Percentiles rank a stretch among this genome's conserved stretches.
These are phyloP conservation scores for Drosophila lacteicornis DNA, from an alignment of 1,140 invertebrate genomes.

Conservation along the genomic window DNA sequence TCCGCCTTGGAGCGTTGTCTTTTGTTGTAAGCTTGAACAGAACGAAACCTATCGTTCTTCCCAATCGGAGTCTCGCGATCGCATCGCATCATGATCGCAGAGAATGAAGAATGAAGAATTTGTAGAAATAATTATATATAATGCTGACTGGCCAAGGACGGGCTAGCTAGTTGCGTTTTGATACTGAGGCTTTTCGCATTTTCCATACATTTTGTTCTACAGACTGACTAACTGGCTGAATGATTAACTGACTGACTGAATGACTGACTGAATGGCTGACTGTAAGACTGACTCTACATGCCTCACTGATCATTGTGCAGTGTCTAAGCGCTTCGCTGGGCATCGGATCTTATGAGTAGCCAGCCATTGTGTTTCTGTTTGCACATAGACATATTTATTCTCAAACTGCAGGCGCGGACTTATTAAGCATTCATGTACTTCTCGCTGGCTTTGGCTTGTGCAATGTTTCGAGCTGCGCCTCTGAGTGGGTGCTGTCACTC, in stretches of 20 bases:
- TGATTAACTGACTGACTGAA: slow-evolving; percentile 10
- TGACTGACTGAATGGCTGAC: slow-evolving; percentile 33
- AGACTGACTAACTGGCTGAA: slow-evolving; percentile 21
- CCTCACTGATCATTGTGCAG: slow-evolving; percentile 72
- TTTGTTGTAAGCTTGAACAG: not conserved
- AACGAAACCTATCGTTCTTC: slow-evolving; percentile 21
- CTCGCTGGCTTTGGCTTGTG: slow-evolving; percentile 38
- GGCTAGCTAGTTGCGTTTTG: slow-evolving; percentile 71
- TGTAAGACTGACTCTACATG: slow-evolving; percentile 44
- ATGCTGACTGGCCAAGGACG: slow-evolving; percentile 72
- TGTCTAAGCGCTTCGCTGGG: slow-evolving; percentile 58
- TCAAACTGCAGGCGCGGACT: slow-evolving; percentile 17
- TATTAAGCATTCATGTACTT: slow-evolving; percentile 37
- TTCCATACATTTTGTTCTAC: slow-evolving; percentile 57
- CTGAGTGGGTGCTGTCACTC: slow-evolving; percentile 55
- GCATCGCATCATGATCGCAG: slow-evolving; percentile 32
- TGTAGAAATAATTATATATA: slow-evolving; percentile 77
- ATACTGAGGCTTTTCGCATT: slow-evolving; percentile 58
- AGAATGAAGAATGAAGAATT: slow-evolving; percentile 62
- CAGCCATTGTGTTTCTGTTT: slow-evolving; percentile 24
- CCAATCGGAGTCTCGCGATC: slow-evolving; percentile 39
- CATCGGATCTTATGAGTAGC: slow-evolving; percentile 34
- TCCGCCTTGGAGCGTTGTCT: slow-evolving; percentile 56
- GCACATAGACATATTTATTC: slow-evolving; percentile 28
- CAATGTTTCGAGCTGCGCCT: slow-evolving; percentile 54